Evolutionary conservation across 2,113 vertebrate species (phyloP).

Genomic region (Tonatia bakeri): DNA sequence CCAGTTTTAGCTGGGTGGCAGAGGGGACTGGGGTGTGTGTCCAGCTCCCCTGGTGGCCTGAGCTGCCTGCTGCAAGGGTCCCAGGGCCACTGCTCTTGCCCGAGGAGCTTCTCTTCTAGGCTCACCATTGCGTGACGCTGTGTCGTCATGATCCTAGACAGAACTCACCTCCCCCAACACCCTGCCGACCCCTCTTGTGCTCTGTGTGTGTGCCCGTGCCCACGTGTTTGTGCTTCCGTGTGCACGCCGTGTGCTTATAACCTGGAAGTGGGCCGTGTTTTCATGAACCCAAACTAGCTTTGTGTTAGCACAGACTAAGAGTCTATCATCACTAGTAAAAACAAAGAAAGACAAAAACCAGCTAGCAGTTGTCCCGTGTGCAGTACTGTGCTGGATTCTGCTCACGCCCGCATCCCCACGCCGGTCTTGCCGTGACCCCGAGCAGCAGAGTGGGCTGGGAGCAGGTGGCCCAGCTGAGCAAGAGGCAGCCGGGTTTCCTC

Average conservation of each 20-base stretch:
- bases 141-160: rapidly evolving
- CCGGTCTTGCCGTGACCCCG: neutral
- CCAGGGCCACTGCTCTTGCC: rapidly evolving
- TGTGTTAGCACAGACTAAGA: neutral
- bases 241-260: rapidly evolving
- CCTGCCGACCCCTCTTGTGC: neutral
- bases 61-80: neutral
- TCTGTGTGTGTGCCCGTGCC: rapidly evolving
- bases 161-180: neutral
- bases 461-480: neutral
- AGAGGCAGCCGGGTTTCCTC: neutral
- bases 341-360: neutral
- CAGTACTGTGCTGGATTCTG: neutral
- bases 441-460: too few relatives aligned
- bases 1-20: neutral
- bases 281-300: neutral
- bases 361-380: rapidly evolving
- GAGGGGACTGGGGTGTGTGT: too few relatives aligned
- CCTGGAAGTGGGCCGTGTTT: neutral
- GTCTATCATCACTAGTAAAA: neutral
- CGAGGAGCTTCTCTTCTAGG: neutral
- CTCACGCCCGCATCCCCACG: rapidly evolving
- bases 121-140: rapidly evolving
- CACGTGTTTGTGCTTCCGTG: neutral
- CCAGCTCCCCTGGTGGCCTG: neutral